Base-by-base conservation (phyloP, 2,888 invertebrate species). In the Coecobrya sp. region DNA sequence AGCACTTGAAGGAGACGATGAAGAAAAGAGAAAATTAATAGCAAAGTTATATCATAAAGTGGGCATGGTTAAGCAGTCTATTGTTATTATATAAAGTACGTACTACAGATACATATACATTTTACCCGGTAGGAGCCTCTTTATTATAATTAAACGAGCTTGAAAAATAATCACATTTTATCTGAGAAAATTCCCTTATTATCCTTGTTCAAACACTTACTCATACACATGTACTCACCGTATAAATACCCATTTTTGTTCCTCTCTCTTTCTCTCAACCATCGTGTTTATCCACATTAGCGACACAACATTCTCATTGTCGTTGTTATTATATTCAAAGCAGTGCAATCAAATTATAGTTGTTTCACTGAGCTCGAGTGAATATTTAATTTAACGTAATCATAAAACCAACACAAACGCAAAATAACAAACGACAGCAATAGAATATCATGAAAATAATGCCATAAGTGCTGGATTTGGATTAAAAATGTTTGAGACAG, bases 151-250 rank as follows among this genome's bases (percentile, higher is more conserved):
- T 73, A 59, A 85, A 86, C 86, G 86, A 86, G 73, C 73, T 36
- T 73, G 49, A 59, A 45, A 86, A 86, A 86, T 86, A 86, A 86
- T 86, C 86, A 86, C 86, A 86, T 86, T 86, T 86, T 73, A 73
- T 86, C 86, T 73, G 73, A 86, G 73, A 70, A 73, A 86, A 73
- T 73, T 86, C 73, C 59, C 86, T 59, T 73, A 73, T 86, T 86
- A 73, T 86, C 55, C 59, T 73, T 86, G 59, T 73, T 73, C 55
- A 86, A 86, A 86, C 86, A 86, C 70, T 86, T 65, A 65, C 65
- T 36, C 68, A 16, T 8, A 16, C 36, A 36, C n/a, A 70, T 70
- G 36, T 70, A 70, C n/a, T 30, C 68, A 36, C 22, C 22, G 59
- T 62, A 5, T 85, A 68, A 13, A 42, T 85, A 19, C 52, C 1